Conservation (phyloP, 2,797 vertebrate genomes). For the Tokudaia muenninki region DNA sequence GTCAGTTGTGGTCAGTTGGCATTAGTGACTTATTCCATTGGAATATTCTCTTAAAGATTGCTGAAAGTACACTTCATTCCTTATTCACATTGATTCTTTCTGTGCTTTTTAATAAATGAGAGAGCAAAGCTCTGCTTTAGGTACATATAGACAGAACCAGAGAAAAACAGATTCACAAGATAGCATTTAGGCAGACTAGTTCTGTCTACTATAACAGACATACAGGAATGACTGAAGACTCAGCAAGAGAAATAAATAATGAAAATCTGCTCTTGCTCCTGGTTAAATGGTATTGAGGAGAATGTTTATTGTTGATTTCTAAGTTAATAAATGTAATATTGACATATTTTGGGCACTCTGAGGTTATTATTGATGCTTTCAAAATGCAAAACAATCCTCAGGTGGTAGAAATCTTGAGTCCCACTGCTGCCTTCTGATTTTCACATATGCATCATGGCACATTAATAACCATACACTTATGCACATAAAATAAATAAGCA, state of each 20-base stretch:
- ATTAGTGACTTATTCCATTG: neutral
- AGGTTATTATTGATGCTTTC: neutral
- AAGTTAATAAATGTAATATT: neutral
- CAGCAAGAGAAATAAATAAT: neutral
- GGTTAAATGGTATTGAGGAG: neutral
- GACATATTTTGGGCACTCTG: neutral
- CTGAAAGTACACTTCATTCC: neutral
- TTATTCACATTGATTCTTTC: neutral
- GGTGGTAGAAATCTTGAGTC: neutral
- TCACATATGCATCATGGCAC: too few relatives aligned
- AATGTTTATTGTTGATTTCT: neutral
- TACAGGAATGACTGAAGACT: neutral
- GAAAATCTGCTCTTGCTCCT: neutral
- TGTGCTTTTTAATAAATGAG: neutral
- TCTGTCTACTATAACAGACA: neutral
- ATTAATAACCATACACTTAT: neutral
- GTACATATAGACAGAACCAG: neutral
- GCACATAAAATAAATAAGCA: neutral
- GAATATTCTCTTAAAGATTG: neutral
- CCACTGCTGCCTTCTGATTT: neutral
- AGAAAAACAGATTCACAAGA: neutral
- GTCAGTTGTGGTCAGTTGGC: neutral
- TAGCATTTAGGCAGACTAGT: neutral
- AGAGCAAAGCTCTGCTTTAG: neutral
- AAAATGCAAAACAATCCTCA: neutral